Evolutionary conservation across 2,113 vertebrate genomes (phyloP).

Genomic region (Tretioscincus oriximinensis): DNA sequence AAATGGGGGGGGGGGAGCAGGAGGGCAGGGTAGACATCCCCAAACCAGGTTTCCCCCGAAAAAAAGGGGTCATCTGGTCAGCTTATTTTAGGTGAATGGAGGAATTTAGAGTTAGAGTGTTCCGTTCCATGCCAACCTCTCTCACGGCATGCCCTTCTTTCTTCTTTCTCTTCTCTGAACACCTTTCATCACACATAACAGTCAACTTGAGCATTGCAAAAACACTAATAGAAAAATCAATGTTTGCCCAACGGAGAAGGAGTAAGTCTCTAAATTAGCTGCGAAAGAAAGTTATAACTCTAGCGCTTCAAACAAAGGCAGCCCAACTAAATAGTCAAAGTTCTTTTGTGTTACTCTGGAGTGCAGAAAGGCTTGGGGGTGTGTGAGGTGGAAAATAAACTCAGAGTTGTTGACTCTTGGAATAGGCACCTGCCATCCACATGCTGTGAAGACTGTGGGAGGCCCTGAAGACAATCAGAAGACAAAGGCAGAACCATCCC

Average conservation of each 20-base stretch:
- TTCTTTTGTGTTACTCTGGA: neutral
- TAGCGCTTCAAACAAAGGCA: constrained; percentile 19
- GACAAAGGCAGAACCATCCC: neutral
- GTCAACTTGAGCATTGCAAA: constrained; percentile 20
- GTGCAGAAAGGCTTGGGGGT: neutral
- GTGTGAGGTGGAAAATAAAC: neutral
- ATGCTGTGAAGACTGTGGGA: no score
- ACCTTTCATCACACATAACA: constrained; percentile 14
- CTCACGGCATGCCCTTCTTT: neutral
- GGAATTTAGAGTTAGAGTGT: no score
- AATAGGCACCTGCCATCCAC: no score
- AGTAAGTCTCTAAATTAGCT: constrained; percentile 21
- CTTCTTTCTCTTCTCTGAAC: neutral
- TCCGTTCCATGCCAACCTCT: no score
- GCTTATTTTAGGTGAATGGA: no score
- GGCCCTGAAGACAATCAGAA: neutral
- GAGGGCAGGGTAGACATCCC: no score
- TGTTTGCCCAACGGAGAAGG: constrained; percentile 34
- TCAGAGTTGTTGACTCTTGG: neutral
- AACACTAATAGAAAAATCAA: constrained; percentile 43
- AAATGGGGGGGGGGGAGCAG: no score
- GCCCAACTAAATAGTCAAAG: constrained; percentile 12
- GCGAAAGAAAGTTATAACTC: constrained; percentile 16
- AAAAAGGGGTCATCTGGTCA: no score
- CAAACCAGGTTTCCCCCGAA: no score